Conservation (phyloP, 2,888 invertebrate species). For the Cryptocheilus praepositus region DNA sequence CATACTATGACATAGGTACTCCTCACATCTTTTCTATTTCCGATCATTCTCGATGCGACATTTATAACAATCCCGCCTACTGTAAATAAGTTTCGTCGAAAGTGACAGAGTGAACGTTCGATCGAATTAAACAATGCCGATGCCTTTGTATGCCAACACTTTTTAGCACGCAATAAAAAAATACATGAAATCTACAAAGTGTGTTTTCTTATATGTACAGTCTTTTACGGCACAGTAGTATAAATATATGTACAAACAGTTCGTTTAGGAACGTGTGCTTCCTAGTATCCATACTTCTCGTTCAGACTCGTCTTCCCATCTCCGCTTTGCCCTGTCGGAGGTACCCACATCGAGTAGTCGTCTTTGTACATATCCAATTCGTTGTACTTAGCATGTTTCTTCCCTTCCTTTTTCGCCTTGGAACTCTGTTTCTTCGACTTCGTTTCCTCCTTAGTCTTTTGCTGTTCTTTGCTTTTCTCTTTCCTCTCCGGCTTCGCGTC, state of each 20-base stretch:
- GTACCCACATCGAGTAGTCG: constrained; percentile 87
- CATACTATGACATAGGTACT: too few species aligned
- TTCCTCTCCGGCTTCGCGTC: constrained; percentile 24
- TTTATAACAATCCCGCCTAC: too few species aligned
- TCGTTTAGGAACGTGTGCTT: neutral
- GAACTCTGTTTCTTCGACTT: constrained; percentile 19
- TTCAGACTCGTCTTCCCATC: constrained; percentile 87
- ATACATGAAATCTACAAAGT: too few species aligned
- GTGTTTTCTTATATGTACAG: too few species aligned
- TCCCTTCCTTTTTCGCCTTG: constrained; percentile 55
- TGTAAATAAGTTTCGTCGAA: too few species aligned
- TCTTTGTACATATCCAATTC: constrained; percentile 73
- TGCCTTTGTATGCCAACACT: too few species aligned
- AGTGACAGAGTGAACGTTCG: too few species aligned
- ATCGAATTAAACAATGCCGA: too few species aligned
- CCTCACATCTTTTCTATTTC: too few species aligned
- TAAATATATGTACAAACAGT: constrained; percentile 3
- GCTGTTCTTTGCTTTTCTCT: constrained; percentile 17
- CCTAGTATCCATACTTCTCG: constrained; percentile 86
- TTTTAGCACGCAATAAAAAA: too few species aligned
- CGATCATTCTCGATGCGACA: too few species aligned
- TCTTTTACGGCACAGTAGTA: neutral
- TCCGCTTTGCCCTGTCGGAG: constrained; percentile 84
- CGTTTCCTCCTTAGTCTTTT: constrained; percentile 30
- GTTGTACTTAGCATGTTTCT: constrained; percentile 66